Evolutionary conservation across 2,113 vertebrate genomes (phyloP).

Genomic region (Oryzias celebensis): DNA sequence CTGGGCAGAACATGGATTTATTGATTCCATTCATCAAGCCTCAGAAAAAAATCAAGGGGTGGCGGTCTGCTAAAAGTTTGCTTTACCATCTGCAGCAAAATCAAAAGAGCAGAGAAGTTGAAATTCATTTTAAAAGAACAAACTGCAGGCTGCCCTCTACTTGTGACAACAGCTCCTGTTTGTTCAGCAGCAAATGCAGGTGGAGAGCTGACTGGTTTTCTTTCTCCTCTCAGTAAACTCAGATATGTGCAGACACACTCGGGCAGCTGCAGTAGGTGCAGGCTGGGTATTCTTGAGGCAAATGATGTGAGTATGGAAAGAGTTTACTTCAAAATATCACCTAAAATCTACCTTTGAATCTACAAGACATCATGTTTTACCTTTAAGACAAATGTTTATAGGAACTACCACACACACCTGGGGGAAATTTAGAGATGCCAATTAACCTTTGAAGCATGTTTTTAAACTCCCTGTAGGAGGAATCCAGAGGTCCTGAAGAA

Average conservation of each 20-base stretch:
- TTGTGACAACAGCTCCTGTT: slow-evolving; percentile 63
- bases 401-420: too few species aligned
- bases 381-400: too few species aligned
- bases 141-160: slow-evolving; percentile 45
- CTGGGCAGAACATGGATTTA: slow-evolving; percentile 50
- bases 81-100: slow-evolving; percentile 37
- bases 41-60: slow-evolving; percentile 25
- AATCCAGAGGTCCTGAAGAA: too few species aligned
- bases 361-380: too few species aligned
- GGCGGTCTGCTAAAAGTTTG: slow-evolving; percentile 49
- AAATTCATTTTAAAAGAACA: slow-evolving; percentile 65
- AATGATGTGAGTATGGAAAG: too few species aligned
- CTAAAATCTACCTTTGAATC: too few species aligned
- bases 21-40: slow-evolving; percentile 64
- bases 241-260: slow-evolving; percentile 7
- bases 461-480: too few species aligned
- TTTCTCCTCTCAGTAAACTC: slow-evolving; percentile 30
- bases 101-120: slow-evolving; percentile 48
- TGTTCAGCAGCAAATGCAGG: slow-evolving; percentile 63
- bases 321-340: too few species aligned
- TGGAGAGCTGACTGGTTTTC: slow-evolving; percentile 49
- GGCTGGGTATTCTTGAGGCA: too few species aligned
- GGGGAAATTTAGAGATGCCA: too few species aligned
- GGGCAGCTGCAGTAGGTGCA: background rate
- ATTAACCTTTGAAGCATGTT: too few species aligned